Evolutionary conservation across 2,888 invertebrate genomes (phyloP), one percentile per base, ranked within the genome.

Genomic region (Drosophila monieri): DNA sequence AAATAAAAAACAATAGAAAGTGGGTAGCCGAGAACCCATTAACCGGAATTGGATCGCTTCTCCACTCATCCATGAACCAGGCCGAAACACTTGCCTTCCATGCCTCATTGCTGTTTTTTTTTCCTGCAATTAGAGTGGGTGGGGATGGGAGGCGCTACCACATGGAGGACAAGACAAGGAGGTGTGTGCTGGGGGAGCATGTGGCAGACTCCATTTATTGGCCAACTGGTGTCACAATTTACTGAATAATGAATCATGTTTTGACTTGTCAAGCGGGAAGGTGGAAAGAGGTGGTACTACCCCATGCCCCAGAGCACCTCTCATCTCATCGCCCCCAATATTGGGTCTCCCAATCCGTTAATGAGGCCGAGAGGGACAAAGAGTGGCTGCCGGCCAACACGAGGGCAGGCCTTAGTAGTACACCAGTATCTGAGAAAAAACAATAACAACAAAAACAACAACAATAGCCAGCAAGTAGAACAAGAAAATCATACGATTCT

Each of bases 401-500:
- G 18, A 18, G 18, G 18, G 18, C 30, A n/a, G n/a, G n/a, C n/a
- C n/a, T n/a, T n/a, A n/a, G n/a, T n/a, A n/a, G n/a, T n/a, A n/a
- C n/a, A n/a, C n/a, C n/a, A 10, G 27, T 27, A 27, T 27, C 27
- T 51, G 21, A 25, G 23, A 23, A 23, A 10, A 23, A 35, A 39
- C 4, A 39, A 39, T 8, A 41, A 21, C 48, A 41, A 65, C 44
- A 54, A n/a, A 39, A 53, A 37, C 23, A 46, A 12, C 53, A 55
- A 48, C 15, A 62, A 37, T 44, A 49, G 44, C 62, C 53, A 62
- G 53, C 64, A 64, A 53, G 52, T 46, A 37, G 62, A 77, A 80
- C 66, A 76, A 70, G 74, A 81, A 85, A 81, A 81, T 81, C 81
- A 68, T 81, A 81, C 65, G 81, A 81, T 85, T 81, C 76, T 70